Base-by-base conservation (phyloP, 2,797 vertebrate species). In the Phyllotis vaccarum region DNA sequence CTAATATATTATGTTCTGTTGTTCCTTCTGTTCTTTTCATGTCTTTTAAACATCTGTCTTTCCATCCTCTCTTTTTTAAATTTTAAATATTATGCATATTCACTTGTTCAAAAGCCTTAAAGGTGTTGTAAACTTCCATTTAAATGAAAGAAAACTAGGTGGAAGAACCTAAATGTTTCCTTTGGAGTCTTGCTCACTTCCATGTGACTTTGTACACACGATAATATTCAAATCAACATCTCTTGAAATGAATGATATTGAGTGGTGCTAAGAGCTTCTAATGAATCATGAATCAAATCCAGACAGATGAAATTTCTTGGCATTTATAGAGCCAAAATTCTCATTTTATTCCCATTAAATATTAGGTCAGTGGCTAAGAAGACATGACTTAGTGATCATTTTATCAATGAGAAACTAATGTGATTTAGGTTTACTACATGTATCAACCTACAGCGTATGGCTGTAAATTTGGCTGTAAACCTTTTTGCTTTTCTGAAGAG, bases 351-450 rank as follows among this genome's bases (percentile, higher is more conserved):
- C 4, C 43, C 16, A 93, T 93, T 46, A 72, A 86, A 94, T 96
- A 95, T 92, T 91, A 95, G 46, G 60, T 81, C 70, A 87, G 10
- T 91, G n/a, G 70, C 92, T 97, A 97, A 82, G 34, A 93, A 85
- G 90, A 78, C 49, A 78, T 86, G n/a, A 85, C 40, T 86, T 85
- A 76, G 86, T 95, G 54, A 78, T 95, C 93, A 86, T 96, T 96
- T 95, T 90, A 76, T 58, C 37, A 89, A n/a, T 68, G 29, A 91
- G 62, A 96, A 97, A 97, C 7, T 40, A 31, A 46, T 58, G 43
- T 89, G 70, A 95, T 90, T 96, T 93, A 87, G 40, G 49, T 95
- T 96, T 96, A 87, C 46, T 96, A 54, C 0, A 2, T 10, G 21
- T 93, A 93, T 93, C n/a, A 74, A 93, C 13, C 31, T 93, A 89